phyloP scores from a whole-genome alignment of 2,113 vertebrate genomes.

The Callospermophilus lateralis region DNA sequence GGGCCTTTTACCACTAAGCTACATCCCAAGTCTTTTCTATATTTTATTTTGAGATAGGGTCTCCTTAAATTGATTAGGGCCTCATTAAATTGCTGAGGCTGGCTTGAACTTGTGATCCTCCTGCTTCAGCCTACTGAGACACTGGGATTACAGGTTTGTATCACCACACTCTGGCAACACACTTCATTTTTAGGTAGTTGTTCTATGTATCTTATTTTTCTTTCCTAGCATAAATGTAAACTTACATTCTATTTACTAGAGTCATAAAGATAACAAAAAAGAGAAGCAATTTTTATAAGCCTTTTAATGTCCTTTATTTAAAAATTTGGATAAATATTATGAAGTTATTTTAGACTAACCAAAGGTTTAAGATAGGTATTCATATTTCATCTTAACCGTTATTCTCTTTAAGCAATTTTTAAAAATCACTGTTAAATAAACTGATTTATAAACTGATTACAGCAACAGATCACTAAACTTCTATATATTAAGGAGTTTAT shows the following conservation, averaged over 20 bases:
- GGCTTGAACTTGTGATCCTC: too few relatives aligned
- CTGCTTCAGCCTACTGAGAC: too few relatives aligned
- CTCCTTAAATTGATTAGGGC: too few relatives aligned
- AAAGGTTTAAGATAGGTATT: conserved; percentile 8
- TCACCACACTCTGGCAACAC: not conserved
- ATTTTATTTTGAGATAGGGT: too few relatives aligned
- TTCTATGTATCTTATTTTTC: not conserved
- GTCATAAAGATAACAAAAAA: not conserved
- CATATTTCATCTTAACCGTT: conserved; percentile 15
- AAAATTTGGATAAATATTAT: conserved; percentile 13
- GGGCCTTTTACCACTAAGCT: too few relatives aligned
- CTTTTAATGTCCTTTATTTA: conserved; percentile 36
- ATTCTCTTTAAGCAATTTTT: conserved; percentile 14
- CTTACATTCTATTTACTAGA: not conserved
- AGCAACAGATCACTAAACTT: conserved; percentile 28
- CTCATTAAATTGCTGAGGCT: too few relatives aligned
- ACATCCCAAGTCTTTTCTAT: too few relatives aligned
- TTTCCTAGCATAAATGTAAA: conserved; percentile 26
- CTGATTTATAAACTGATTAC: not conserved
- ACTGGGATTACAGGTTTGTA: too few relatives aligned
- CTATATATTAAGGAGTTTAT: not conserved
- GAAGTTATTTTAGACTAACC: conserved; percentile 36
- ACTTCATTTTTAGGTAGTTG: conserved; percentile 44
- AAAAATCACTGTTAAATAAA: conserved; percentile 43
- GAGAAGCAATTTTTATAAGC: not conserved